Evolutionary conservation across 2,888 invertebrate species (phyloP), one percentile per base, ranked within the genome.

Genomic region (Sycophila texana): DNA sequence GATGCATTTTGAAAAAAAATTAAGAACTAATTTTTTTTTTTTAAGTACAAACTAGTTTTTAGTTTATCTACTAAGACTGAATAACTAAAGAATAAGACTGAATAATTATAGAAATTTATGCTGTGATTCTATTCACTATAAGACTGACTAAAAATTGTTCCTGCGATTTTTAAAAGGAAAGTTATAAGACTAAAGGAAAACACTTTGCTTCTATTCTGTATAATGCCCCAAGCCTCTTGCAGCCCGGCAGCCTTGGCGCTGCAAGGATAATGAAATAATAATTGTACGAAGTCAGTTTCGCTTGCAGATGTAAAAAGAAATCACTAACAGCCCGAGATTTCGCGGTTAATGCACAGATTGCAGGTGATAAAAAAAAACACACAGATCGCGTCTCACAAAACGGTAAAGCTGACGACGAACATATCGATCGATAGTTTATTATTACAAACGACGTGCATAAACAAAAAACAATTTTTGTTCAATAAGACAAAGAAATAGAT

Each of bases 301-400:
- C 81, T 78, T 81, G 75, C 81, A 79, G 70, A 77, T 58, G 49
- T 63, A 63, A 47, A 53, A 18, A 61, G 39, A 76, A 68, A 51
- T 60, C 65, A 79, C 81, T 81, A 81, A 81, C 76, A 70, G 73
- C 57, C 30, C 49, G 70, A 63, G 57, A 77, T 63, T 63, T 47
- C 63, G 63, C 39, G 53, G 16, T 65, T 73, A 30, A 16, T 13
- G 26, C 55, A 60, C 51, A n/a, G 55, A 51, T 61, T 61, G 49
- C 61, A 57, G 66, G 58, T 30, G 74, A 49, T 49, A 10, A 39
- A 39, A 39, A 39, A 39, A 39, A 10, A 39, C 39, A 39, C 39
- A 39, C 39, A 39, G 0, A 39, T 39, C 39, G 39, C 39, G 39
- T 10, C 39, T 39, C 39, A 39, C 10, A 39, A 39, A 39, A 39